Conservation (phyloP, 2,113 vertebrate genomes). For the Blennius ocellaris region DNA sequence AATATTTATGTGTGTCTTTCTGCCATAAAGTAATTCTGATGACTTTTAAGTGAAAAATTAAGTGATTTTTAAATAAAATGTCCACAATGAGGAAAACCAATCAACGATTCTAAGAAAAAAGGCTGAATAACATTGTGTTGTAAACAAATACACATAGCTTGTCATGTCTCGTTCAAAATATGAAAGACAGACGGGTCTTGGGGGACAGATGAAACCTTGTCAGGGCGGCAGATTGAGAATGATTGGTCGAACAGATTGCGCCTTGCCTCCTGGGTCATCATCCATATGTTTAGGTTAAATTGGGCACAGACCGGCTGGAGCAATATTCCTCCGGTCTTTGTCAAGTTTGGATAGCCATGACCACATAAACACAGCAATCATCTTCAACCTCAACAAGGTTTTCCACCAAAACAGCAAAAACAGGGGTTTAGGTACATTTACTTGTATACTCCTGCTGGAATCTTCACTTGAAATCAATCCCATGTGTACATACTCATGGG, state of each 20-base stretch:
- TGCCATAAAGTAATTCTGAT: conserved; percentile 4
- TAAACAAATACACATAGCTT: not conserved
- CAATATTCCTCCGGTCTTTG: conserved; percentile 55
- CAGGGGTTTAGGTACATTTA: conserved; percentile 11
- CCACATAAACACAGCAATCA: conserved; percentile 55
- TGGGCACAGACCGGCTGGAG: conserved; percentile 34
- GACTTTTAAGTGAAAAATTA: not conserved
- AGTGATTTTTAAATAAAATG: not conserved
- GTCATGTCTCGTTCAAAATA: conserved; percentile 24
- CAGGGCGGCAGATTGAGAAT: conserved; percentile 68
- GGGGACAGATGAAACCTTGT: conserved; percentile 46
- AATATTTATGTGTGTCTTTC: conserved; percentile 19
- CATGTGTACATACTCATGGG: conserved; percentile 44
- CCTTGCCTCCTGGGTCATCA: conserved; percentile 62
- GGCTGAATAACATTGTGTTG: conserved; percentile 1
- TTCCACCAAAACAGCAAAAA: conserved; percentile 25
- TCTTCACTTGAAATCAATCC: conserved; percentile 41
- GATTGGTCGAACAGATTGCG: conserved; percentile 61
- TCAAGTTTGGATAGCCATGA: conserved; percentile 17
- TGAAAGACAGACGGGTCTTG: conserved; percentile 26
- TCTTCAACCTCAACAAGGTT: conserved; percentile 11
- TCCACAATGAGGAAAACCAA: not conserved
- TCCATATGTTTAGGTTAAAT: conserved; percentile 72
- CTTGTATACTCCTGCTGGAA: conserved; percentile 34
- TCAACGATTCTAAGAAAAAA: not conserved